A percentile compares a stretch with the other conserved stretches of the same genome.
Conservation (phyloP, 92 coral and sea anemone genomes). For the Porites evermanni region DNA sequence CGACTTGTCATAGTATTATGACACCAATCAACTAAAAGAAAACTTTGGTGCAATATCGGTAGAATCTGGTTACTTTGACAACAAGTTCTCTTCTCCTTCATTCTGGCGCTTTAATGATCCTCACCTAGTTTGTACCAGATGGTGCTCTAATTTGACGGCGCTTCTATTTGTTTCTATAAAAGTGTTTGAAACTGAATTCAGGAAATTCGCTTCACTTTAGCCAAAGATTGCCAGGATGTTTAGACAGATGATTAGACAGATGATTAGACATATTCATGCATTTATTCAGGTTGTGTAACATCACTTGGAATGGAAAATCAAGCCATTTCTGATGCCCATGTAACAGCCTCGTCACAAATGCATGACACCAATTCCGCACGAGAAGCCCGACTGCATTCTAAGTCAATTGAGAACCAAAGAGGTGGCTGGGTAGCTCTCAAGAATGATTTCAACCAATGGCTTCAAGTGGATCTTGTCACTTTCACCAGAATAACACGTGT, state of each 20-base stretch:
- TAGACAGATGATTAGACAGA: not conserved
- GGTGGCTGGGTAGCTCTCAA: conserved; percentile 8
- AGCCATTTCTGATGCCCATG: conserved; percentile 33
- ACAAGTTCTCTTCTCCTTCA: no score
- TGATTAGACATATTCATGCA: not conserved
- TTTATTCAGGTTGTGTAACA: conserved; percentile 12
- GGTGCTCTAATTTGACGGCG: no score
- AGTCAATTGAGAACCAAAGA: not conserved
- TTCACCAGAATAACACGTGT: conserved; percentile 14
- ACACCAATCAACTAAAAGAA: no score
- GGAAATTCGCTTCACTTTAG: no score
- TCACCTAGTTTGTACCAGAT: no score
- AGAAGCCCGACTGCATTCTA: not conserved
- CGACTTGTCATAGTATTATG: not conserved
- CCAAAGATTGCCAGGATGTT: no score
- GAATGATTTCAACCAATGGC: conserved; percentile 18
- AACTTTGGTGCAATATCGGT: no score
- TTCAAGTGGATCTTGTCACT: conserved; percentile 11
- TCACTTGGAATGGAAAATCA: conserved; percentile 49
- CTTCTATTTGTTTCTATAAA: no score
- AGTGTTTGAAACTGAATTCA: no score
- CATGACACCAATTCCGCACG: conserved; percentile 10
- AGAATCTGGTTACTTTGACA: no score
- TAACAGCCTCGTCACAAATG: conserved; percentile 38
- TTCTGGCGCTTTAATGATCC: no score